Evolutionary conservation across 2,888 invertebrate species (phyloP), one percentile per base, ranked within the genome.

Genomic region (Lepidocyrtoides sp.): DNA sequence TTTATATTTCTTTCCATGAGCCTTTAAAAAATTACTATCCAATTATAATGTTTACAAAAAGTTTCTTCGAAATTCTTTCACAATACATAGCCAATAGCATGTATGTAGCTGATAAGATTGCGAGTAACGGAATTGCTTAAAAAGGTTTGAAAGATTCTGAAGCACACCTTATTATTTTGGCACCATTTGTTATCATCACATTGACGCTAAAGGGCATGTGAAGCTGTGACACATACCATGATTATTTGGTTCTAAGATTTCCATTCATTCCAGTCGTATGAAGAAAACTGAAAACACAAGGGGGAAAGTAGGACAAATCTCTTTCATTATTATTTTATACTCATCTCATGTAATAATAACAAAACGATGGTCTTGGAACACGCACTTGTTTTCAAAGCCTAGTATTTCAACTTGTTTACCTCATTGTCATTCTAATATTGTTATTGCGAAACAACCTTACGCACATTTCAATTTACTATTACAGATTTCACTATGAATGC

Each of bases 231-330:
- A 75, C 7, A 36, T 36, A 7, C 2, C 36, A 36, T 48, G 48
- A 26, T 75, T 75, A 48, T 12, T 14, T n/a, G 26, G 26, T 26
- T 48, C 48, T 48, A 1, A 10, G 69, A 72, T 75, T 48, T 75
- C 48, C 44, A 44, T n/a, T n/a, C n/a, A 75, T 26, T 75, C 75
- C 48, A 14, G 48, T 48, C 1, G 14, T 12, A 66, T n/a, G 20
- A 44, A 72, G 41, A 36, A 72, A 20, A 72, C 14, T 36, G 36
- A 4, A 36, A 36, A 2, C 2, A 7, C 36, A 48, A 48, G 14
- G 48, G 48, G 2, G 41, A 75, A 75, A 75, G 75, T 75, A 48
- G 75, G 75, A 48, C 75, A 75, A 48, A 1, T 75, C 48, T 26
- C 75, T 48, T 75, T 14, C n/a, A 26, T 75, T 75, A 75, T 75